Percentiles rank a stretch among this genome's conserved stretches.
These are phyloP conservation scores for Arothron firmamentum DNA, from an alignment of 2,113 vertebrate species.

Conservation along the genomic window DNA sequence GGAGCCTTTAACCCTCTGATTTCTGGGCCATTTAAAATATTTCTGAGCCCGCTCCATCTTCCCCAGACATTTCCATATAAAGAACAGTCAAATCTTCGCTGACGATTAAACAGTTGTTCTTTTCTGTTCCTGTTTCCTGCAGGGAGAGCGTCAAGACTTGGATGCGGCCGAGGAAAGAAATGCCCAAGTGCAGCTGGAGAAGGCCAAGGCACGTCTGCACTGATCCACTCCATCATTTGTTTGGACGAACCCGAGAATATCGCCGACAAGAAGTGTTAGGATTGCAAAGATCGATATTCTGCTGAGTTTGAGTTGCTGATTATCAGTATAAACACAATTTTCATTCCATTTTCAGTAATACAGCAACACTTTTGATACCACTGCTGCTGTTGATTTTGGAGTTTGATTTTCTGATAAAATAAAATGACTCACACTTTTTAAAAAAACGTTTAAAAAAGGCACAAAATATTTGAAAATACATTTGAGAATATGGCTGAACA, in stretches of 20 bases:
- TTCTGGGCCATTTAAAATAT: not conserved
- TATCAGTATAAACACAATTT: too few species aligned
- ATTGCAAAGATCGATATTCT: not conserved
- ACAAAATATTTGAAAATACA: too few species aligned
- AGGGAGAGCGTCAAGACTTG: constrained; percentile 97
- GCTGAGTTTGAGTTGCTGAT: too few species aligned
- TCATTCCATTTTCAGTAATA: constrained; percentile 18
- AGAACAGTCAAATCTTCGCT: not conserved
- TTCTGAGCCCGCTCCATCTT: not conserved
- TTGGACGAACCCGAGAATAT: constrained; percentile 40
- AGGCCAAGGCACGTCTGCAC: constrained; percentile 84
- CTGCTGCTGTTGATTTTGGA: constrained; percentile 9
- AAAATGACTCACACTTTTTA: too few species aligned
- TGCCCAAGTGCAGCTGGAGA: constrained; percentile 95
- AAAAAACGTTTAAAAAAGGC: too few species aligned
- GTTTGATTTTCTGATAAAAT: constrained; percentile 7
- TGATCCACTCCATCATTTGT: constrained; percentile 4
- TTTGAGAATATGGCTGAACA: too few species aligned
- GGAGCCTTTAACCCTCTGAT: too few species aligned
- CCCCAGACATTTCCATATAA: not conserved
- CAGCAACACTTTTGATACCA: constrained; percentile 32
- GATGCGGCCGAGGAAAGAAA: constrained; percentile 93
- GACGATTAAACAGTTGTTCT: not conserved
- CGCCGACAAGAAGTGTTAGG: constrained; percentile 39
- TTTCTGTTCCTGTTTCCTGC: constrained; percentile 12